Evolutionary conservation across 2,888 invertebrate species (phyloP).

Genomic region (Rhingia campestris): DNA sequence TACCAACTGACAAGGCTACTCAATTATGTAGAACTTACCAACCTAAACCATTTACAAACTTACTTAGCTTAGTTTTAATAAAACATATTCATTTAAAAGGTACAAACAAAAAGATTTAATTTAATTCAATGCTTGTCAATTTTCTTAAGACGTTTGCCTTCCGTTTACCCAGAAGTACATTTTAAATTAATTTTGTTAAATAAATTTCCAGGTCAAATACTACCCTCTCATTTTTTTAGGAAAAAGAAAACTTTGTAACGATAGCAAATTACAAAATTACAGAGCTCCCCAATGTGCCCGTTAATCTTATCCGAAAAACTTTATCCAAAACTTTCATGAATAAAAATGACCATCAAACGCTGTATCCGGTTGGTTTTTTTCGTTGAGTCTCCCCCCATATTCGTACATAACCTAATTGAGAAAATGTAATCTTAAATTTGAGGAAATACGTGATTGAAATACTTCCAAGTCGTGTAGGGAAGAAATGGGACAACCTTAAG

Average conservation of each 20-base stretch:
- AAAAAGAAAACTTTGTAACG: constrained; percentile 3
- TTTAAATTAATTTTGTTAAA: too few relatives aligned
- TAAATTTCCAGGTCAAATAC: background rate
- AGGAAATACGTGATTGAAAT: constrained; percentile 57
- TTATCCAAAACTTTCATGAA: constrained; percentile 28
- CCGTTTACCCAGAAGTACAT: too few relatives aligned
- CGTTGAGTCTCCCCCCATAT: constrained; percentile 11
- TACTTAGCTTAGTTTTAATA: too few relatives aligned
- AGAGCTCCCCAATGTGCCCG: background rate
- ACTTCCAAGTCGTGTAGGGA: constrained; percentile 1
- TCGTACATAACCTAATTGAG: constrained; percentile 41
- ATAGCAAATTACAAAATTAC: background rate
- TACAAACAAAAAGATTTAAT: too few relatives aligned
- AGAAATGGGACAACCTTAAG: background rate
- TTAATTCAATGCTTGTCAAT: too few relatives aligned
- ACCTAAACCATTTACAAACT: too few relatives aligned
- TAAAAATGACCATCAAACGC: constrained; percentile 25
- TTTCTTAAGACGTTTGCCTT: too few relatives aligned
- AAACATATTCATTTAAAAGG: too few relatives aligned
- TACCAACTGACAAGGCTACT: too few relatives aligned
- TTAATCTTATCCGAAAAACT: constrained; percentile 9
- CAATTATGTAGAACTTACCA: too few relatives aligned
- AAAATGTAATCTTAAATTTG: constrained; percentile 51
- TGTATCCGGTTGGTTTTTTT: constrained; percentile 15
- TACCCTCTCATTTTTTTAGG: background rate